These are phyloP conservation scores for Belgica antarctica DNA, from an alignment of 2,888 invertebrate genomes.

Conservation along the genomic window DNA sequence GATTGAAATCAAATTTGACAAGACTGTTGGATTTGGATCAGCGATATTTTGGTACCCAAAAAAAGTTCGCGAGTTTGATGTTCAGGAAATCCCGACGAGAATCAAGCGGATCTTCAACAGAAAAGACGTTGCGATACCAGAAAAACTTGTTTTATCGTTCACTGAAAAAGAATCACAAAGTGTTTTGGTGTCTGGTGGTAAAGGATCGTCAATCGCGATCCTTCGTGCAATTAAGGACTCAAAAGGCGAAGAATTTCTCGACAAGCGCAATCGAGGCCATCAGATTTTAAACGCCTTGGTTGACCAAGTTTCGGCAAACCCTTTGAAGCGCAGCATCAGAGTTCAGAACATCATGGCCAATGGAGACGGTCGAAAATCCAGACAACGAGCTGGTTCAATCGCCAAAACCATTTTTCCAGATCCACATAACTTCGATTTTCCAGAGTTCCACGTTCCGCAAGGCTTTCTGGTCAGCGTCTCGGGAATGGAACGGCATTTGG, in stretches of 20 bases:
- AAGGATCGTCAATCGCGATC: conserved; percentile 72
- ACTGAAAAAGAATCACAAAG: conserved; percentile 57
- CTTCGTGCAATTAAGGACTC: conserved; percentile 54
- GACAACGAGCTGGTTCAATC: conserved; percentile 24
- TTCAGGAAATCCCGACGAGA: conserved; percentile 24
- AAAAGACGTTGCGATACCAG: conserved; percentile 46
- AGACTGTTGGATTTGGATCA: conserved; percentile 51
- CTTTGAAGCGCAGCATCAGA: background rate
- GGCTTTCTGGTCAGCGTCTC: conserved; percentile 69
- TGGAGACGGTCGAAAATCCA: background rate
- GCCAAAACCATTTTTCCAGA: conserved; percentile 35
- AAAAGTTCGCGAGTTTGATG: background rate
- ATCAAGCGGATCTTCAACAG: conserved; percentile 51
- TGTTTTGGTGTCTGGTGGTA: conserved; percentile 68
- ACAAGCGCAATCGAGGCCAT: background rate
- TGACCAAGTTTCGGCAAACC: conserved; percentile 25
- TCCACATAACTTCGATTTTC: conserved; percentile 32
- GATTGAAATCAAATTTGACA: conserved; percentile 49
- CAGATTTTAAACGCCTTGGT: conserved; percentile 33
- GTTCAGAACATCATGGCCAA: background rate
- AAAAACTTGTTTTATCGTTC: conserved; percentile 54
- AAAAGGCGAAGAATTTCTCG: conserved; percentile 29
- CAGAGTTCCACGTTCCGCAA: conserved; percentile 58
- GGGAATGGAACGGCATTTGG: conserved; percentile 63
- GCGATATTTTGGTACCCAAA: conserved; percentile 52